Evolutionary conservation across 2,113 vertebrate species (phyloP).

Genomic region (Protomyctophum bolini): DNA sequence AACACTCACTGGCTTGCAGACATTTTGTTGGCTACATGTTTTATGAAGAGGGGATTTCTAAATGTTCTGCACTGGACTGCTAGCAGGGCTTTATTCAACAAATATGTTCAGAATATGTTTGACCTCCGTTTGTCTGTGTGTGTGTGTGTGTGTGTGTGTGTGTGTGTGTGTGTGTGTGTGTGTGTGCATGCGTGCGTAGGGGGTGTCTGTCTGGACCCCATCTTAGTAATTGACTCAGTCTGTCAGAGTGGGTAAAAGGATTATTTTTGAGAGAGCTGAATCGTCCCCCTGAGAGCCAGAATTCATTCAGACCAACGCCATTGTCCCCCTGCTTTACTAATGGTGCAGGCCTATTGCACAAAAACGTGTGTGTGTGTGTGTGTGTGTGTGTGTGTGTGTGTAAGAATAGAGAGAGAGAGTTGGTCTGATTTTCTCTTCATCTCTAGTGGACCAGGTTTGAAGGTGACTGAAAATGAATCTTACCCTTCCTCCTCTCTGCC

Average conservation of each 20-base stretch:
- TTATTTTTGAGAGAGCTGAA: constrained; percentile 8
- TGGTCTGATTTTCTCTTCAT: constrained; percentile 3
- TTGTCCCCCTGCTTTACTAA: not conserved
- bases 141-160: not conserved
- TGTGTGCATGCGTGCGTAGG: not conserved
- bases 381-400: not conserved
- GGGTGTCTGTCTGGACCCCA: not conserved
- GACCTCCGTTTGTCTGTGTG: not conserved
- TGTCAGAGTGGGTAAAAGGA: constrained; percentile 10
- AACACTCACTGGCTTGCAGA: too few relatives aligned
- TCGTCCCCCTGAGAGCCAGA: not conserved
- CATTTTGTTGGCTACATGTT: too few relatives aligned
- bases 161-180: not conserved
- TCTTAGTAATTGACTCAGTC: not conserved
- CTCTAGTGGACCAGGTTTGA: constrained; percentile 15
- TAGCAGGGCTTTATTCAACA: too few relatives aligned
- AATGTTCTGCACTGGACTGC: too few relatives aligned
- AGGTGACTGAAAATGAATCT: constrained; percentile 24
- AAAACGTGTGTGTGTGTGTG: not conserved
- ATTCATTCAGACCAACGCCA: not conserved
- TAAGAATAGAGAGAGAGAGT: too few relatives aligned
- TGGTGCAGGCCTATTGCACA: not conserved
- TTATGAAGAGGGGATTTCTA: too few relatives aligned
- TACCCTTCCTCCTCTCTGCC: not conserved
- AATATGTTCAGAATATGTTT: too few relatives aligned